Base-by-base conservation (phyloP, 2,888 invertebrate species). In the Chydorus sphaericus region DNA sequence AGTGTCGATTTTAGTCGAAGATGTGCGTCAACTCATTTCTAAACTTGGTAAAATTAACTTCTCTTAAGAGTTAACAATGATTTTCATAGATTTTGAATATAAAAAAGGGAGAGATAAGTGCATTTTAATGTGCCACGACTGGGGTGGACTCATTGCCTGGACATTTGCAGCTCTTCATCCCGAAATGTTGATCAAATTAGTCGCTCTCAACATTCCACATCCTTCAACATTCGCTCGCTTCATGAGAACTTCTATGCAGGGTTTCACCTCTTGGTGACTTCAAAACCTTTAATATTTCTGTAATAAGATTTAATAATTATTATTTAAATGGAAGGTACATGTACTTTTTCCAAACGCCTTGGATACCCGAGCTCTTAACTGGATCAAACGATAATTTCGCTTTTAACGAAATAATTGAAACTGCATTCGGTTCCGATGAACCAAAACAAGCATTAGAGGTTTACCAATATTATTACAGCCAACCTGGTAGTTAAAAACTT, bases 71-170 rank as follows among this genome's bases (percentile, higher is more conserved):
- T n/a, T n/a, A n/a, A n/a, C n/a, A n/a, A n/a, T n/a, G n/a, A n/a
- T n/a, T n/a, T n/a, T n/a, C n/a, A n/a, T n/a, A n/a, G n/a, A n/a
- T n/a, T n/a, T n/a, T n/a, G n/a, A n/a, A n/a, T n/a, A n/a, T 48
- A 20, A 4, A 5, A n/a, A 57, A 33, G 61, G 61, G 8, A 39
- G 54, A 11, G 50, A 58, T 10, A 55, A 56, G 30, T 75, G 71
- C 61, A 74, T 76, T 48, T 63, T 83, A 10, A 72, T 81, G 2
- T 73, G 75, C 1, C 82, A 83, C 68, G 83, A 83, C 66, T 82
- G 81, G 82, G 83, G 83, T 57, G 81, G 78, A 52, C 59, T 75
- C 10, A 66, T 82, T 2, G 76, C 76, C 1, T 78, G 76, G 71
- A 63, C 65, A 36, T 73, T 79, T 63, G 73, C 78, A 1, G 69